These are phyloP conservation scores for Gibbula magus DNA, from an alignment of 2,888 invertebrate genomes.

Conservation along the genomic window DNA sequence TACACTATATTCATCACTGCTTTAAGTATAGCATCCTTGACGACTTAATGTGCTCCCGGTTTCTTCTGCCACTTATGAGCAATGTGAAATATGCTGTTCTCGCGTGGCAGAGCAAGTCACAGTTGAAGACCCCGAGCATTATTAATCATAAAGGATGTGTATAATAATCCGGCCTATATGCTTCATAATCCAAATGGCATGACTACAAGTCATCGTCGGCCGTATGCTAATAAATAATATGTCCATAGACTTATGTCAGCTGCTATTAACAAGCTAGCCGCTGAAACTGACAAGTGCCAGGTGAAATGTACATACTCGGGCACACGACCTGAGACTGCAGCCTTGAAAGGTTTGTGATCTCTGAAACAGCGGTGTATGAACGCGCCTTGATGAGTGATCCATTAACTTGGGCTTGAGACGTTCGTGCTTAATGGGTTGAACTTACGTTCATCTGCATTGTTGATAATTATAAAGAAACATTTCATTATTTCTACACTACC, in stretches of 20 bases:
- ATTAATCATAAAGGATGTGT: conserved; percentile 7
- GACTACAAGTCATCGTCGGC: not conserved
- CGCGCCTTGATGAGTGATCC: no score
- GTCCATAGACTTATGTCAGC: not conserved
- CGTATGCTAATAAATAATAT: not conserved
- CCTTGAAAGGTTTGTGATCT: no score
- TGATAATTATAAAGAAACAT: no score
- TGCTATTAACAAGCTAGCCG: not conserved
- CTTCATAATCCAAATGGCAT: not conserved
- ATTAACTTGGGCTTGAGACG: no score
- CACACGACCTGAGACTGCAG: no score
- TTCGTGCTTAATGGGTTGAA: no score
- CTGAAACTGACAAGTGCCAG: not conserved
- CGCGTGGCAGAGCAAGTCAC: not conserved
- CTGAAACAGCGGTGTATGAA: no score
- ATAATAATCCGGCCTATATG: not conserved
- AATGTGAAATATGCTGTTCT: not conserved
- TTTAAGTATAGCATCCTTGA: no score
- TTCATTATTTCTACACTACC: no score
- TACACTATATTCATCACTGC: no score
- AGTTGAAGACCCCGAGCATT: not conserved
- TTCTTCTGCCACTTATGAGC: not conserved
- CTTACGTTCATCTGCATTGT: no score
- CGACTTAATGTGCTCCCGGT: no score
- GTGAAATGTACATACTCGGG: not conserved